Evolutionary conservation across 2,888 invertebrate species (phyloP), one percentile per base, ranked within the genome.

Genomic region (Drosophila maculinotata): DNA sequence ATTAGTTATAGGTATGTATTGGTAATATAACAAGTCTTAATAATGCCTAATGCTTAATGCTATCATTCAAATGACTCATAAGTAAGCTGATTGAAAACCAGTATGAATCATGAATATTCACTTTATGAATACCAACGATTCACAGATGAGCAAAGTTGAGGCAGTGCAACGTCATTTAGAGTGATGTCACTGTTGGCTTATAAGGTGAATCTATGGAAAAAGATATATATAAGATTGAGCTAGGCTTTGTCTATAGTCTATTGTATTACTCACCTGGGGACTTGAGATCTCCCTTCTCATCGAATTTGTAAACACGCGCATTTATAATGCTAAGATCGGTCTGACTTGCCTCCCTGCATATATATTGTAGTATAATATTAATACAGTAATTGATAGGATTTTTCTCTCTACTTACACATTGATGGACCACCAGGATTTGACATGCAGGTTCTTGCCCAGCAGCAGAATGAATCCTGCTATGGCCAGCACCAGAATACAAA

Each of bases 361-460:
- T 12, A n/a, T 1, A 0, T 1, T 7, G 2, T 3, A 9, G 15
- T 25, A 12, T 10, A 51, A 31, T 23, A 9, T 3, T 2, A 10
- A 17, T 4, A 2, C 1, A 25, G 2, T 6, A 14, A 4, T 9
- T 0, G 7, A 8, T 6, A 10, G 3, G n/a, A 1, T 0, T 6
- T 6, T 10, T 1, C 0, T 4, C 1, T 6, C 3, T 17, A 74
- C 89, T 71, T 79, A 89, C 89, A 89, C 89, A 76, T 89, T 89
- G 23, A 76, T 69, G 52, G 78, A 69, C 89, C 89, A 89, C 90
- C 90, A 89, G 33, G 76, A 53, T 9, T 77, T 79, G 1, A 89
- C 90, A 23, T 85, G 76, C 52, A 76, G 48, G 45, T 89, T 90
- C 64, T 70, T 88, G 60, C 86, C 89, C 25, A 89, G 68, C 12